Evolutionary conservation across 2,888 invertebrate species (phyloP).

Genomic region (Desoria tigrina): DNA sequence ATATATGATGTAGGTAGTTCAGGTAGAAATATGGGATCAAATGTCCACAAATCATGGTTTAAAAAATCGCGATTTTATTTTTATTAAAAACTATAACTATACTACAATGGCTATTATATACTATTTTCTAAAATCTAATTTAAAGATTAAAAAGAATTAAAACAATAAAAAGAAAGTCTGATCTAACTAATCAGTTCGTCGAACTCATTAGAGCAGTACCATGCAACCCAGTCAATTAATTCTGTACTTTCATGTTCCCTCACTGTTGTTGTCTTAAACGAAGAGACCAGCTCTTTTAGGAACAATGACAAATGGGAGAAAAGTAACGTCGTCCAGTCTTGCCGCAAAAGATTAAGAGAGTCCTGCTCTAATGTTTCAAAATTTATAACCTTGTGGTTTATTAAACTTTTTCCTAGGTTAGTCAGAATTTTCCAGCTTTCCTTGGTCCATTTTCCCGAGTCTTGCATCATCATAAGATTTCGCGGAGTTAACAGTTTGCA

Average conservation of each 20-base stretch:
- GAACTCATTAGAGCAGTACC: conserved; percentile 25
- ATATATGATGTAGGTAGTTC: too few relatives aligned
- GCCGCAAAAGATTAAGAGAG: conserved; percentile 40
- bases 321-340: conserved; percentile 38
- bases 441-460: not conserved
- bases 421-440: conserved; percentile 31
- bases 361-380: conserved; percentile 38
- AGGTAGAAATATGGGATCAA: too few relatives aligned
- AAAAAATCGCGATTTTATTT: too few relatives aligned
- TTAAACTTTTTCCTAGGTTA: conserved; percentile 29
- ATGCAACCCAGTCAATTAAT: conserved; percentile 50
- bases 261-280: conserved; percentile 15
- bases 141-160: too few relatives aligned
- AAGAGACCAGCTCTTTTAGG: conserved; percentile 30
- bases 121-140: too few relatives aligned
- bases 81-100: too few relatives aligned
- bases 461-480: conserved; percentile 41
- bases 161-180: too few relatives aligned
- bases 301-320: conserved; percentile 36
- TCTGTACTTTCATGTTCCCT: conserved; percentile 23
- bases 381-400: conserved; percentile 34
- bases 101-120: too few relatives aligned
- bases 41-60: too few relatives aligned
- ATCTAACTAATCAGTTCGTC: too few relatives aligned
- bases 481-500: conserved; percentile 39